Evolutionary conservation across 92 coral and sea anemone genomes (phyloP), one percentile per base, ranked within the genome.

Genomic region (Heliopora coerulea): DNA sequence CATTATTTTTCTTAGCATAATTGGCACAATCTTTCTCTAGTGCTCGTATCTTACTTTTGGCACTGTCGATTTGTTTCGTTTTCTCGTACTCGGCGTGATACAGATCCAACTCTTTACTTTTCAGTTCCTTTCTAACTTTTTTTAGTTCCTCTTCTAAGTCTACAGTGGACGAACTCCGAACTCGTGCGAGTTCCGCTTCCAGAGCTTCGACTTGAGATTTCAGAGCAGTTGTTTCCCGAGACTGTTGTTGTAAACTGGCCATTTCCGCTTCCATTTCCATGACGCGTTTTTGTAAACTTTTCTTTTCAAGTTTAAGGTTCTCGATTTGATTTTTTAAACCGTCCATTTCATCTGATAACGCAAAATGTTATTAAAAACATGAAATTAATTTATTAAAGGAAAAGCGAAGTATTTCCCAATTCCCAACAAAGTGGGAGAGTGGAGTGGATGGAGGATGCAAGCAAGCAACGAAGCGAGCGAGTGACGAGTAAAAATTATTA

Each of bases 21-120:
- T 19, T 54, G 25, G 62, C 33, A 17, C 37, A 1, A 18, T 69
- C 76, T 37, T 69, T 69, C 52, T 69, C 76, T 46, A 69, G 33
- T 2, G 17, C 24, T 5, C 48, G 62, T 13, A 69, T 49, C 48
- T 69, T 28, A 17, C 62, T 54, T 31, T 69, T 49, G 9, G 76
- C 76, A 11, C 76, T 33, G 23, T 69, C 76, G 14, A 69, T 1
- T 69, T 69, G 42, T 19, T 69, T 50, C 19, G 10, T 18, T 6
- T 69, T 69, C 30, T 49, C 49, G 62, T 48, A 69, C 27, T 28
- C 9, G 19, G 52, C 60, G 18, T 52, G 76, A 69, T n/a, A 50
- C 15, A 49, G 52, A 7, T 69, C 76, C 13, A 30, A 7, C 21
- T 54, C 46, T 49, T 52, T 49, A 0, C 42, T 69, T 17, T 69